phyloP scores from a whole-genome alignment of 2,888 invertebrate genomes.

The Laspeyria flexula region DNA sequence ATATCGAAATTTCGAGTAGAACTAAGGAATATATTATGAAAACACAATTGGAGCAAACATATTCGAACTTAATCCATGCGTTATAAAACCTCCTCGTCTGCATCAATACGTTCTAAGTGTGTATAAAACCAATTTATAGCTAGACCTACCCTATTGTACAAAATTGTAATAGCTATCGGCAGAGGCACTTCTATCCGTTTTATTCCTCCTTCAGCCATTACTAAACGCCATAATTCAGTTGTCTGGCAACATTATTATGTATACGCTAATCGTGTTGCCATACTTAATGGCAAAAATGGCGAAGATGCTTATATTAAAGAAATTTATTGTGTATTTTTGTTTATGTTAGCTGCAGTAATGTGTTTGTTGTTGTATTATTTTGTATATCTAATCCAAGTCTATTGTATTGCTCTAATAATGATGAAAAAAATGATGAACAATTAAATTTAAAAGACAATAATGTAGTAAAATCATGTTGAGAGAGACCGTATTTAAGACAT shows the following conservation, averaged over 20 bases:
- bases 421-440: no score
- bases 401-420: no score
- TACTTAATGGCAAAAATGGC: conserved; percentile 54
- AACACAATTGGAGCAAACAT: not conserved
- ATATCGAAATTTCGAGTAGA: no score
- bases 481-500: no score
- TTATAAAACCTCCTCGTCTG: not conserved
- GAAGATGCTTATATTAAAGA: conserved; percentile 34
- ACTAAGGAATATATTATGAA: no score
- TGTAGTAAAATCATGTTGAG: no score
- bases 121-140: conserved; percentile 21
- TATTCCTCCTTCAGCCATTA: conserved; percentile 50
- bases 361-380: conserved; percentile 21
- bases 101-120: not conserved
- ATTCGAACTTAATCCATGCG: no score
- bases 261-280: conserved; percentile 58
- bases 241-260: conserved; percentile 59
- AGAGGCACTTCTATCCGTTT: conserved; percentile 38
- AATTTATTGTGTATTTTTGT: conserved; percentile 25
- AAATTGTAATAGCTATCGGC: conserved; percentile 28
- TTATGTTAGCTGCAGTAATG: conserved; percentile 19
- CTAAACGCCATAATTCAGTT: conserved; percentile 49
- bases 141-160: conserved; percentile 19
- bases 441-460: no score
- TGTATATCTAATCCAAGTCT: no score